Conservation (phyloP, 2,888 invertebrate species). For the Melanophora roralis region DNA sequence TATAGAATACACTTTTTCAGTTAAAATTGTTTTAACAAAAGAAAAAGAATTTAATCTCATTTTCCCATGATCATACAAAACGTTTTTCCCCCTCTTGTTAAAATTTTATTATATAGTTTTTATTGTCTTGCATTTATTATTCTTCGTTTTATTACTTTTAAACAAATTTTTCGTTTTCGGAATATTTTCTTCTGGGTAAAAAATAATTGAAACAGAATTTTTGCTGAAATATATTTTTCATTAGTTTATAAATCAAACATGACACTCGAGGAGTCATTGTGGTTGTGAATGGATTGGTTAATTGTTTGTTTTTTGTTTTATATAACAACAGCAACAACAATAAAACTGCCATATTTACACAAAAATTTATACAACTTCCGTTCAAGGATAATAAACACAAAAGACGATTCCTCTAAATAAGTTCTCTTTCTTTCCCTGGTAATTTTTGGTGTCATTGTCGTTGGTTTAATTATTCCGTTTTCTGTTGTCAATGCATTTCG, state of each 20-base stretch:
- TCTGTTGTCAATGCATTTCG: constrained; percentile 53
- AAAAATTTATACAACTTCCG: constrained; percentile 60
- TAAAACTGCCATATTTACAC: constrained; percentile 45
- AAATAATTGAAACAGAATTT: constrained; percentile 32
- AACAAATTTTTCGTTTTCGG: constrained; percentile 11
- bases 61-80: constrained; percentile 37
- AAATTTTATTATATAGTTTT: background rate
- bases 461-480: constrained; percentile 23
- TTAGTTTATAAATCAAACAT: constrained; percentile 58
- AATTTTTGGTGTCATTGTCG: background rate
- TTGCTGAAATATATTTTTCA: constrained; percentile 43
- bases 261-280: constrained; percentile 45
- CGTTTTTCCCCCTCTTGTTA: background rate
- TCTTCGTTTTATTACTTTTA: constrained; percentile 15
- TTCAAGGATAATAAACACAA: constrained; percentile 36
- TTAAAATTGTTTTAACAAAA: constrained; percentile 7
- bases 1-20: background rate
- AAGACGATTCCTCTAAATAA: constrained; percentile 19
- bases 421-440: background rate
- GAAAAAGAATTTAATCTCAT: constrained; percentile 1
- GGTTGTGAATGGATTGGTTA: constrained; percentile 12
- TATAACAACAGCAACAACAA: constrained; percentile 15
- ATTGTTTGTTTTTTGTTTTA: background rate
- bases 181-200: constrained; percentile 19
- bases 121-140: background rate